A percentile compares a stretch with the other conserved stretches of the same genome.
phyloP scores from a whole-genome alignment of 2,113 vertebrate genomes.

The Ramphastos sulfuratus region DNA sequence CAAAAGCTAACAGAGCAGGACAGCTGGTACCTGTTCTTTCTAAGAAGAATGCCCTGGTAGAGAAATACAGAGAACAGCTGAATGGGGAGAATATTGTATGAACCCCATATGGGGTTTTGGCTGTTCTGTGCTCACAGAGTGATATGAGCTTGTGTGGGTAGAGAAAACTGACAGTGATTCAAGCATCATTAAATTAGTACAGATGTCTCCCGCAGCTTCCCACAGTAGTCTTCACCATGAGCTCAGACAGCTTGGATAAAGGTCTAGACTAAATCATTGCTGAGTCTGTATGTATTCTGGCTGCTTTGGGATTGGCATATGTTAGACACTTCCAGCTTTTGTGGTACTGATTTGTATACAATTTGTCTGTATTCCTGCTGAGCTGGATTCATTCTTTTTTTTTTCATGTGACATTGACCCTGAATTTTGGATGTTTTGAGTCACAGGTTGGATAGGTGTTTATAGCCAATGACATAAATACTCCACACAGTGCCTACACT shows the following conservation, averaged over 20 bases:
- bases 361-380: not conserved
- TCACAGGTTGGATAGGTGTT: not conserved
- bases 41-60: not conserved
- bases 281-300: constrained; percentile 31
- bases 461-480: not conserved
- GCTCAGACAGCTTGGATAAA: constrained; percentile 27
- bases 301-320: constrained; percentile 1
- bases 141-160: constrained; percentile 34
- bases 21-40: not conserved
- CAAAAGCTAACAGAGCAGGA: not conserved
- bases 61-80: not conserved
- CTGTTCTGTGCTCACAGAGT: not conserved
- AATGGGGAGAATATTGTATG: not conserved
- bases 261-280: constrained; percentile 32
- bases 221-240: constrained; percentile 18
- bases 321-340: constrained; percentile 1
- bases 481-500: not conserved
- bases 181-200: constrained; percentile 47
- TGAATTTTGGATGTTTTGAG: not conserved
- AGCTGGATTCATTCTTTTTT: not conserved
- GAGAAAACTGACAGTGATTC: constrained; percentile 15
- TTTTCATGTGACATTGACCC: not conserved
- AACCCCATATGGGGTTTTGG: not conserved
- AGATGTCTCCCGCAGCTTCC: constrained; percentile 45
- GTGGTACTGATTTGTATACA: not conserved